These are phyloP conservation scores for Ascaphus truei DNA, from an alignment of 2,113 vertebrate genomes.

Conservation along the genomic window DNA sequence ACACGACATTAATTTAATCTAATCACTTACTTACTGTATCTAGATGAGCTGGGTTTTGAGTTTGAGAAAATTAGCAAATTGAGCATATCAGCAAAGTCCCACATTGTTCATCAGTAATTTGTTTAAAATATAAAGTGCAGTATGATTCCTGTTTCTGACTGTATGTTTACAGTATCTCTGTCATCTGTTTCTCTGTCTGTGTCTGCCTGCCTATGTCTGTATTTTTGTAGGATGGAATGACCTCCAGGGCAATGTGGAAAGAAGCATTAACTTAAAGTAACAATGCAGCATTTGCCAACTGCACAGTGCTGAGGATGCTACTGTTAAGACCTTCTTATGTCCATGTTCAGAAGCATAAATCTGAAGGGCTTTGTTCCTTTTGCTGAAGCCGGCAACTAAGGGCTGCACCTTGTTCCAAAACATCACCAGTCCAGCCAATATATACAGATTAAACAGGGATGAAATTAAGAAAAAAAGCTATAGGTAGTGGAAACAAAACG, in stretches of 20 bases:
- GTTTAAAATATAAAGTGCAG: not conserved
- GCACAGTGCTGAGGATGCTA: not conserved
- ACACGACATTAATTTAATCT: too few species aligned
- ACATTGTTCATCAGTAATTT: not conserved
- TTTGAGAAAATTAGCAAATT: not conserved
- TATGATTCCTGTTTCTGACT: not conserved
- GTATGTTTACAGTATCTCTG: not conserved
- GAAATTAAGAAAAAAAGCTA: too few species aligned
- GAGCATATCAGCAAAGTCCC: not conserved
- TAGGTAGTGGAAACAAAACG: too few species aligned
- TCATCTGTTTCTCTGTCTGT: slow-evolving; percentile 11
- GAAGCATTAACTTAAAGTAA: slow-evolving; percentile 8
- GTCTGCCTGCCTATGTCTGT: slow-evolving; percentile 11
- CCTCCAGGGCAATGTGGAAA: not conserved
- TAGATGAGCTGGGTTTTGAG: too few species aligned
- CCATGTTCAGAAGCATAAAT: too few species aligned
- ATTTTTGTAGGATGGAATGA: slow-evolving; percentile 18
- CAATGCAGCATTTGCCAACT: slow-evolving; percentile 4
- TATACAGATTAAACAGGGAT: too few species aligned
- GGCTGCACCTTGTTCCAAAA: too few species aligned
- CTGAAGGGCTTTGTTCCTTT: too few species aligned
- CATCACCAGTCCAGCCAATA: too few species aligned
- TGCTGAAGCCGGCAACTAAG: too few species aligned
- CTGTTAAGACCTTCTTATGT: too few species aligned
- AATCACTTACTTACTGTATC: too few species aligned